Base-by-base conservation (phyloP, 2,113 vertebrate genomes). In the Oncorhynchus clarkii region DNA sequence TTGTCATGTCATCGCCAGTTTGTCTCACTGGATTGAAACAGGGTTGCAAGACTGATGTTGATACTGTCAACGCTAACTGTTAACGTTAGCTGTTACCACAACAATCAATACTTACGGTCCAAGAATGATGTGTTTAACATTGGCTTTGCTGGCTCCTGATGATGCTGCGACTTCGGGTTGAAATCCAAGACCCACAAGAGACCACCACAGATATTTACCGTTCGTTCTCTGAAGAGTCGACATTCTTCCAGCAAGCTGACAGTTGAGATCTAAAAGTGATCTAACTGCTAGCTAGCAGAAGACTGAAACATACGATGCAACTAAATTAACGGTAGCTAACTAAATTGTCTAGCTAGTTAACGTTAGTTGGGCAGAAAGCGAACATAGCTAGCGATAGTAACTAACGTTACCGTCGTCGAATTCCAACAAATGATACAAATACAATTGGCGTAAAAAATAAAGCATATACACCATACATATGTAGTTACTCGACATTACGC, bases 161-260 rank as follows among this genome's bases (percentile, higher is more conserved):
- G 72, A 73, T 7, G 16, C 57, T 0, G 78, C 82, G 0, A 71
- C 18, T 1, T 91, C 90, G 1, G 91, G 86, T n/a, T 89, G 78
- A 75, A 94, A 90, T 20, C 91, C 93, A 18, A 93, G 72, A 18
- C 82, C 83, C 13, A 91, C 81, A 0, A 94, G 92, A 66, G 81
- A 59, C 80, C 86, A 90, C 93, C 93, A 94, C 18, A 94, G 72
- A 80, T 93, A 84, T 60, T 85, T 86, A 0, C 90, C 88, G 11
- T 87, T 86, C 5, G 62, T 69, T 26, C 86, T 90, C 67, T 89
- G 88, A 67, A 67, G 73, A 45, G 60, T 73, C 48, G 73, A 75
- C 87, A 88, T 88, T 62, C 20, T 62, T 62, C n/a, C 59, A 62
- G 59, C 51, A 14, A 62, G 7, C 18, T 24, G 59, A 14, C 16